phyloP scores from a whole-genome alignment of 2,888 invertebrate genomes.

The Chorisops tibialis region DNA sequence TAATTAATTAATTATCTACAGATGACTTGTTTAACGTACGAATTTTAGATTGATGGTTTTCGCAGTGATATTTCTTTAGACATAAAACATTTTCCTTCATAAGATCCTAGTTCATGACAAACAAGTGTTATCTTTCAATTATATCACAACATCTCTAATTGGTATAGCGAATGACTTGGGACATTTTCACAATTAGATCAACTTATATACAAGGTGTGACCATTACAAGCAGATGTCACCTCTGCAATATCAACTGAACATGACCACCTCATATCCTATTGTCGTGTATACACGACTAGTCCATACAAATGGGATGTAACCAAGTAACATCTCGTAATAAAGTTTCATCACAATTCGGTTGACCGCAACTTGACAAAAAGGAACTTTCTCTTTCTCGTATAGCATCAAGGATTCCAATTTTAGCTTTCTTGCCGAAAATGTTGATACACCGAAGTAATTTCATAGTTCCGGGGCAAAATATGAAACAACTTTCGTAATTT shows the following conservation, averaged over 20 bases:
- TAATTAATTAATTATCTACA: too few relatives aligned
- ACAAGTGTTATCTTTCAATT: slow-evolving; percentile 1
- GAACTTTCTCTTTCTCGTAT: too few relatives aligned
- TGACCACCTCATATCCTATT: not conserved
- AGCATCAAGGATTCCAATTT: not conserved
- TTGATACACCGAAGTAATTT: not conserved
- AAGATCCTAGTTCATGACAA: too few relatives aligned
- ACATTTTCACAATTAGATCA: slow-evolving; percentile 8
- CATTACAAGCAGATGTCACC: slow-evolving; percentile 16
- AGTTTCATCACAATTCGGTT: slow-evolving; percentile 15
- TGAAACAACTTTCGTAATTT: slow-evolving; percentile 15
- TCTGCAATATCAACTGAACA: slow-evolving; percentile 1
- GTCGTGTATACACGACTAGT: not conserved
- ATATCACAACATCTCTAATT: slow-evolving; percentile 13
- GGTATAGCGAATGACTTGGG: slow-evolving; percentile 4
- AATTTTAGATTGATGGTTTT: too few relatives aligned
- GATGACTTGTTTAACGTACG: too few relatives aligned
- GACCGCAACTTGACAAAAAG: slow-evolving; percentile 18
- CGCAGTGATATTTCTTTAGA: too few relatives aligned
- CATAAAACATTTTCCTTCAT: too few relatives aligned
- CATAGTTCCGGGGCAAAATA: slow-evolving; percentile 9
- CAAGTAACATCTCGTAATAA: slow-evolving; percentile 5
- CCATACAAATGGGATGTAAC: not conserved
- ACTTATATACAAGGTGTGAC: slow-evolving; percentile 11
- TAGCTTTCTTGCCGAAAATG: not conserved